A percentile compares a stretch with the other conserved stretches of the same genome.
Evolutionary conservation across 1,140 invertebrate species (phyloP).

Genomic region (Saxidomus purpurata): DNA sequence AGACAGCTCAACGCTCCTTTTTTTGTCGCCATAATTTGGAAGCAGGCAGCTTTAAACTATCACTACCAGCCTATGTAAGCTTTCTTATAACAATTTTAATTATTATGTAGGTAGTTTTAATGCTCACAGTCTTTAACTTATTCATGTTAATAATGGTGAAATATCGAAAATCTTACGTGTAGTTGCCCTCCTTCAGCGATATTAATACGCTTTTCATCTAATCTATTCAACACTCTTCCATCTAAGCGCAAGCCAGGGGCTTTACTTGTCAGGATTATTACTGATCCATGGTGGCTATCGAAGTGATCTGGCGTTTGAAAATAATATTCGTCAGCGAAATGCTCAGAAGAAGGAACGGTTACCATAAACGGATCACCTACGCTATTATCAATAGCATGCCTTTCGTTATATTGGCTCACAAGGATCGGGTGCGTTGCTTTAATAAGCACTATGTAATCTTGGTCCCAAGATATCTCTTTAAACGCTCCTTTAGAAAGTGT

Average conservation of each 20-base stretch:
- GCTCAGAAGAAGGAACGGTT: background rate
- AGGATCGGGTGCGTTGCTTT: background rate
- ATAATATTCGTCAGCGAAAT: background rate
- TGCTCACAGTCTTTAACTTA: too few relatives aligned
- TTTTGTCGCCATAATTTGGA: too few relatives aligned
- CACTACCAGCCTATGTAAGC: too few relatives aligned
- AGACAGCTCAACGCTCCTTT: too few relatives aligned
- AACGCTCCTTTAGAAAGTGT: background rate
- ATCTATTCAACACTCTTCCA: background rate
- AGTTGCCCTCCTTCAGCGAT: background rate
- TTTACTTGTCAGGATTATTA: background rate
- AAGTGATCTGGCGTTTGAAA: background rate
- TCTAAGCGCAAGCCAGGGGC: background rate
- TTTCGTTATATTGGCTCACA: background rate
- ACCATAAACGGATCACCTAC: slow-evolving; percentile 22
- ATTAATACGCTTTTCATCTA: background rate
- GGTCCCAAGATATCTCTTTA: background rate
- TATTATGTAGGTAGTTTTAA: too few relatives aligned
- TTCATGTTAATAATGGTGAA: too few relatives aligned
- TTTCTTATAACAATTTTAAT: too few relatives aligned
- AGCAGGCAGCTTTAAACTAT: too few relatives aligned
- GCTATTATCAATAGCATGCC: background rate
- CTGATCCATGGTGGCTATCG: background rate
- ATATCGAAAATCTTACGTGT: too few relatives aligned
- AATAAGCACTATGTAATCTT: background rate